Percentiles rank a stretch among this genome's conserved stretches.
These are phyloP conservation scores for Apomyelois bistriatella DNA, from an alignment of 2,888 invertebrate species.

Conservation along the genomic window DNA sequence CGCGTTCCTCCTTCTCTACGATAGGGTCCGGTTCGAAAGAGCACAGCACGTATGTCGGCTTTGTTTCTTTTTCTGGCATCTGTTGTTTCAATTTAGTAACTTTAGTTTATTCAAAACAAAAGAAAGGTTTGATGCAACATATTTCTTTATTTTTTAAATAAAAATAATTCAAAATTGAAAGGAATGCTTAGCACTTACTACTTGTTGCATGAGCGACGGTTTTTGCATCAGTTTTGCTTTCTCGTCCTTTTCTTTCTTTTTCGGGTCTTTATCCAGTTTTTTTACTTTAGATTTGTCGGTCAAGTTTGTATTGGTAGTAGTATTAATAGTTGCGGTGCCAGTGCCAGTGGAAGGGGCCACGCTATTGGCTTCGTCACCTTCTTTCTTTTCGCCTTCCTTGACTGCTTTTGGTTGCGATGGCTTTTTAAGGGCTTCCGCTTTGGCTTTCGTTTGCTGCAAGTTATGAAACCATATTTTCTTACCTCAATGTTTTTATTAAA, in stretches of 20 bases:
- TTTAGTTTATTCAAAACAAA: background rate
- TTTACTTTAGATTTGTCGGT: conserved; percentile 13
- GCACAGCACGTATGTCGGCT: conserved; percentile 58
- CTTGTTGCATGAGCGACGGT: conserved; percentile 35
- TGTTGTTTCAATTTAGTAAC: conserved; percentile 23
- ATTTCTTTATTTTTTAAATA: too few relatives aligned
- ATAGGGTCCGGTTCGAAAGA: conserved; percentile 85
- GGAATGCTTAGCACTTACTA: conserved; percentile 29
- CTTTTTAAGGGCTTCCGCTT: conserved; percentile 79
- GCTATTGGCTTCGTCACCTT: conserved; percentile 40
- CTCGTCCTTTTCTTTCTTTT: conserved; percentile 38
- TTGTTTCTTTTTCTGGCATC: conserved; percentile 47
- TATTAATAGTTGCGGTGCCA: background rate
- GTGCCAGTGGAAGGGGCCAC: conserved; percentile 27
- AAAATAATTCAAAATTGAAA: background rate
- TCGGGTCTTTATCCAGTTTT: conserved; percentile 32
- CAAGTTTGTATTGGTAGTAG: background rate
- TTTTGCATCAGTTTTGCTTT: conserved; percentile 42
- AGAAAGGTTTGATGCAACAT: too few relatives aligned
- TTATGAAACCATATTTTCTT: background rate
- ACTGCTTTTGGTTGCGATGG: conserved; percentile 57
- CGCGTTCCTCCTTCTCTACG: conserved; percentile 85
- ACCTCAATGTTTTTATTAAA: too few relatives aligned
- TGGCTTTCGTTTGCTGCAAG: conserved; percentile 72
- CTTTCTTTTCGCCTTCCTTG: conserved; percentile 56